phyloP scores from a whole-genome alignment of 2,113 vertebrate genomes.

The Urocynchramus pylzowi region DNA sequence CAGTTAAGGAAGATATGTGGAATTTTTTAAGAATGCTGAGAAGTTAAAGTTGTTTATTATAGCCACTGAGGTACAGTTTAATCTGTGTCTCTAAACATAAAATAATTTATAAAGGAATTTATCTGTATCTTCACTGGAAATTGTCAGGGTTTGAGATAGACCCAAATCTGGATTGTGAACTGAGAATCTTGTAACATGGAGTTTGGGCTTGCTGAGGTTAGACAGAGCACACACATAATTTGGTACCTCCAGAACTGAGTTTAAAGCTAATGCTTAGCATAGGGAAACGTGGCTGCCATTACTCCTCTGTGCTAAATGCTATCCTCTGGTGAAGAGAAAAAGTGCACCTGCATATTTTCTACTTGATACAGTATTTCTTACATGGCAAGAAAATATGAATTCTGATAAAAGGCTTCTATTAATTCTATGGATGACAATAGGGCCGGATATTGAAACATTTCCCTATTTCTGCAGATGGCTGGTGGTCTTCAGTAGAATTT shows the following conservation, averaged over 20 bases:
- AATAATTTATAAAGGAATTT: neutral
- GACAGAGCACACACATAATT: neutral
- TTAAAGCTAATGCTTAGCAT: neutral
- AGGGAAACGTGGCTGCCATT: neutral
- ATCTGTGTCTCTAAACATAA: neutral
- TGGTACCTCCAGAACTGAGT: neutral
- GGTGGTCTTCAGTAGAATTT: neutral
- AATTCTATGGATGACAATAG: neutral
- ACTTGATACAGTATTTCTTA: neutral
- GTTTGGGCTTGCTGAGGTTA: neutral
- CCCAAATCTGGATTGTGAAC: neutral
- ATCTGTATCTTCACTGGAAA: neutral
- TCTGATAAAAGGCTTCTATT: neutral
- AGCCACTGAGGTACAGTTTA: neutral
- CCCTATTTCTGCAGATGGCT: neutral
- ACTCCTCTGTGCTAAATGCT: neutral
- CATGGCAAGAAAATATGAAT: neutral
- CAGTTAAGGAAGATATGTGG: neutral
- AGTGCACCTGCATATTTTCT: neutral
- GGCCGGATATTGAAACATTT: neutral
- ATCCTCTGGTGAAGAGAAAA: neutral
- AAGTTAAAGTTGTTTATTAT: neutral
- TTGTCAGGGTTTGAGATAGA: neutral
- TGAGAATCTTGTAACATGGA: neutral
- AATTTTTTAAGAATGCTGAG: neutral